Base-by-base conservation (phyloP, 2,113 vertebrate genomes). In the Nothocercus julius region DNA sequence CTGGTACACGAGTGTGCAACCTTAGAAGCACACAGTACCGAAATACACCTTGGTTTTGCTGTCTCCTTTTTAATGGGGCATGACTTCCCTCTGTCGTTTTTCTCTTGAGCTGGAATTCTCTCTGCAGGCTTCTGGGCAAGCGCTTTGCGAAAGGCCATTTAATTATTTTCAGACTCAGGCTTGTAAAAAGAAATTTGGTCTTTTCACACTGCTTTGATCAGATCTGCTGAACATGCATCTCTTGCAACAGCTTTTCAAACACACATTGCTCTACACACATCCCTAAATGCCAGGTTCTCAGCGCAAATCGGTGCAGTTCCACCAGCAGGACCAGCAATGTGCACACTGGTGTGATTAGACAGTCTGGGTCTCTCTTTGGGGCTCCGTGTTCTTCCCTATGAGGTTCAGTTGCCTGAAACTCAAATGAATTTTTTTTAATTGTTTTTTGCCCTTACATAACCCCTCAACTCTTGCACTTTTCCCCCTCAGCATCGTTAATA, bases 401-500 rank as follows among this genome's bases (percentile, higher is more conserved):
- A 66, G 49, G 49, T 49, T 49, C 49, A 22, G 24, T 49, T 53
- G 86, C 62, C 66, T 59, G 53, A 87, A 69, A 69, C 66, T 85
- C 59, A 40, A 85, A 68, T 49, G 47, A 90, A 89, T 75, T 18
- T 32, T 87, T 92, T 77, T 28, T 13, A n/a, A n/a, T 36, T 18
- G n/a, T 89, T 93, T 77, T 28, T 14, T 53, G 68, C n/a, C 87
- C 92, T 77, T 28, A 64, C 32, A 36, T 3, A n/a, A 25, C 42
- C 66, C 30, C 40, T 86, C 83, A 53, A 54, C 38, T 85, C 76
- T 81, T 76, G 94, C 62, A 92, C 95, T 88, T 51, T 95, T 94
- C 85, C 87, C 81, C 83, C 69, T 87, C 2, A 0, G 49, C 4
- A 0, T 70, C 49, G 45, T 42, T 79, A 84, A 81, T 14, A 91